Base-by-base conservation (phyloP, 2,888 invertebrate species). In the Laspeyria flexula region DNA sequence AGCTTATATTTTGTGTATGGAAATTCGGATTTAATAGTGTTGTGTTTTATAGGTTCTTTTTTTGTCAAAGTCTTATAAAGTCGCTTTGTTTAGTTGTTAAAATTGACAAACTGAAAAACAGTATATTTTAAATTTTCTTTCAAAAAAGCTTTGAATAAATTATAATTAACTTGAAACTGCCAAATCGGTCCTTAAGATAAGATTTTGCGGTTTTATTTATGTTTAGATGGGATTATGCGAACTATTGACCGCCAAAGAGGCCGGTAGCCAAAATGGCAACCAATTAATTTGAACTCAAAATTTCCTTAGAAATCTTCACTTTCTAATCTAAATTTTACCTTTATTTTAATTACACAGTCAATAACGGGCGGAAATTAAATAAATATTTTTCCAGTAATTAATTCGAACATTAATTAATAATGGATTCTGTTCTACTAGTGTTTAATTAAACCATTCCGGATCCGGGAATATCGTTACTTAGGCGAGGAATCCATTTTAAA, bases 371-470 rank as follows among this genome's bases (percentile, higher is more conserved):
- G 13, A 50, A 63, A 55, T 48, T 50, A 54, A 43, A 59, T 47
- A 47, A 56, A 64, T 55, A 56, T 61, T 59, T 64, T 66, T 43
- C 52, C 7, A 15, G 41, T 57, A 63, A 67, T 58, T 60, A 55
- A 62, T 47, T 42, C 27, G 10, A 60, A 54, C 51, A 51, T 53
- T 57, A 65, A 60, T 55, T 55, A 67, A 61, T 65, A 59, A 60
- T 48, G 39, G 45, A 57, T 61, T 39, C 35, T 10, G 41, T 61
- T 63, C 42, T 49, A 59, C 58, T 71, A 68, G 47, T 44, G 59
- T 68, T 60, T 73, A 73, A 73, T 73, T 73, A 73, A 73, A 73
- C 57, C 37, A 50, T 60, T 27, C 39, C 25, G 30, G 18, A 12
- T 27, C 49, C 40, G 9, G 33, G 47, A 60, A 65, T 53, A 62